Evolutionary conservation across 2,888 invertebrate species (phyloP).

Genomic region (Cryptocephalus primarius): DNA sequence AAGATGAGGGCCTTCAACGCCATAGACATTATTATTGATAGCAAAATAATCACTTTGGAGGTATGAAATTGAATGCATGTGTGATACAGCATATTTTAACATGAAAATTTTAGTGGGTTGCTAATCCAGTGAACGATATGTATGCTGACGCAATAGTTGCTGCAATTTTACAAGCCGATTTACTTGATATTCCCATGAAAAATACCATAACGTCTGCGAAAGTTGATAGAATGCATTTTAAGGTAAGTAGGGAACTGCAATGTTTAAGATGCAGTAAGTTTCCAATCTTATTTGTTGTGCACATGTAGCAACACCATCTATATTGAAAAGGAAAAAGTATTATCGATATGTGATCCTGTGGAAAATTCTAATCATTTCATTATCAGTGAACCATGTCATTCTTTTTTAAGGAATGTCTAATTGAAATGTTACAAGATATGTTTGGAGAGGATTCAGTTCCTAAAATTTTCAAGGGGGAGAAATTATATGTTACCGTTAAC

Average conservation of each 20-base stretch:
- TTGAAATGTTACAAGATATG: constrained; percentile 88
- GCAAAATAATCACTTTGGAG: constrained; percentile 74
- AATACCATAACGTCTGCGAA: constrained; percentile 53
- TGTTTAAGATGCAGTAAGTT: not conserved
- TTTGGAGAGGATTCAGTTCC: constrained; percentile 91
- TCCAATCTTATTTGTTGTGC: not conserved
- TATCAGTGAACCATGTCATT: too few relatives aligned
- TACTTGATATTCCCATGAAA: constrained; percentile 51
- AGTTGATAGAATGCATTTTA: constrained; percentile 85
- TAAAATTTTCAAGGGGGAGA: constrained; percentile 86
- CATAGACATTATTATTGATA: constrained; percentile 72
- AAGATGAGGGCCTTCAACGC: constrained; percentile 72
- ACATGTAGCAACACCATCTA: too few relatives aligned
- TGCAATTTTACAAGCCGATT: constrained; percentile 74
- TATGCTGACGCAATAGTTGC: constrained; percentile 92
- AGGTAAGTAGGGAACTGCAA: constrained; percentile 28
- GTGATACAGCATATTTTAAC: not conserved
- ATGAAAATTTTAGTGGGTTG: constrained; percentile 60
- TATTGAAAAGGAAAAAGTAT: not conserved
- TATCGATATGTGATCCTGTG: too few relatives aligned
- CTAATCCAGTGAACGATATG: constrained; percentile 94
- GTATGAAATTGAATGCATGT: constrained; percentile 7
- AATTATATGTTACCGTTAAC: constrained; percentile 74
- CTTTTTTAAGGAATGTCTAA: constrained; percentile 59
- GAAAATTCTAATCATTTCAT: too few relatives aligned